These are phyloP conservation scores for Dicerorhinus sumatrensis DNA, from an alignment of 2,113 vertebrate genomes.

Conservation along the genomic window DNA sequence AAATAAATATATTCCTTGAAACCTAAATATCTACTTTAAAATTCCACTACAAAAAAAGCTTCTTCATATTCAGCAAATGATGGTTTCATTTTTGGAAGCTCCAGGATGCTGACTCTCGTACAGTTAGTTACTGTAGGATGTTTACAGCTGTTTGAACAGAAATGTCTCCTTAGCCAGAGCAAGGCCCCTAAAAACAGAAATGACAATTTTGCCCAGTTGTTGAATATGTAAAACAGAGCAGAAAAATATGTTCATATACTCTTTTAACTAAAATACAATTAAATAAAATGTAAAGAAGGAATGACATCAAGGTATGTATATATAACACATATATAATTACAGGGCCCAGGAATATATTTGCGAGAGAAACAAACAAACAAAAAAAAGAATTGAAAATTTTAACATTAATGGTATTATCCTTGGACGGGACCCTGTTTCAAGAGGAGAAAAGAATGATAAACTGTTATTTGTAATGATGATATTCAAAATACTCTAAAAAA, in stretches of 20 bases:
- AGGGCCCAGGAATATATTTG: not conserved
- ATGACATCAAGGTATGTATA: not conserved
- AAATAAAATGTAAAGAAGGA: constrained; percentile 1
- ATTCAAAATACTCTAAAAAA: constrained; percentile 1
- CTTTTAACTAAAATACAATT: not conserved
- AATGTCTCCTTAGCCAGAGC: constrained; percentile 45
- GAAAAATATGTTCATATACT: not conserved
- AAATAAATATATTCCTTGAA: not conserved
- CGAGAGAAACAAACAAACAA: not conserved
- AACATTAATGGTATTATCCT: not conserved
- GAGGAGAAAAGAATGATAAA: not conserved
- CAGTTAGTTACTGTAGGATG: constrained; percentile 45
- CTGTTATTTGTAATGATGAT: not conserved
- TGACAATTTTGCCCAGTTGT: not conserved
- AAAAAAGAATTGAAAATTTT: constrained; percentile 34
- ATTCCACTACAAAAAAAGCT: constrained; percentile 58
- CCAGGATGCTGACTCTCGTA: not conserved
- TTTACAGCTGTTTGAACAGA: constrained; percentile 15
- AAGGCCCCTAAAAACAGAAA: not conserved
- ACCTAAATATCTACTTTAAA: constrained; percentile 20
- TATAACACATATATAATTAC: not conserved
- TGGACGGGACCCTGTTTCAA: not conserved
- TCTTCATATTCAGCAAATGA: not conserved
- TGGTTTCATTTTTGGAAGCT: not conserved
- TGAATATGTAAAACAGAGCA: not conserved